phyloP scores from a whole-genome alignment of 2,797 vertebrate species.

The Danio jaintianensis region DNA sequence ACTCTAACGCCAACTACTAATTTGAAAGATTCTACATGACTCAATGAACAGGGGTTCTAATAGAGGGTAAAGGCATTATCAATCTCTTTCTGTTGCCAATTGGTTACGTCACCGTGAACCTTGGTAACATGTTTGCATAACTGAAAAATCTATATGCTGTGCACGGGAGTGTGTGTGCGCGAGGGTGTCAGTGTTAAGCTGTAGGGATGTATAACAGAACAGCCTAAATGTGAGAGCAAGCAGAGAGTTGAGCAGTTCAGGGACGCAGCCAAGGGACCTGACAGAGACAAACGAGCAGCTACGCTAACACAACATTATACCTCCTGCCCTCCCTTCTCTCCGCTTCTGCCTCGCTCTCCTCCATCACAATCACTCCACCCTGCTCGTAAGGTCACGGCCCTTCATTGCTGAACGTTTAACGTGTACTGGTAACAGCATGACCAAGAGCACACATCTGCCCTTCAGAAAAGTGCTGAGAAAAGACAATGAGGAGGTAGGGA shows the following conservation, averaged over 20 bases:
- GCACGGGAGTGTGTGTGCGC: not conserved
- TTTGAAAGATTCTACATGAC: not conserved
- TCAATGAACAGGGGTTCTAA: constrained; percentile 2
- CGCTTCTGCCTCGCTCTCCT: constrained; percentile 51
- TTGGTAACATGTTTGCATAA: not conserved
- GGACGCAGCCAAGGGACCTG: constrained; percentile 30
- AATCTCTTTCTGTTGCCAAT: not conserved
- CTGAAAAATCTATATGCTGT: constrained; percentile 11
- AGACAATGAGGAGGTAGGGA: not conserved
- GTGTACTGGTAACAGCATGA: not conserved
- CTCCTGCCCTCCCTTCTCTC: not conserved
- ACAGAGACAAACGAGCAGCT: constrained; percentile 48
- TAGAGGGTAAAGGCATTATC: constrained; percentile 19
- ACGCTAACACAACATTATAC: constrained; percentile 39
- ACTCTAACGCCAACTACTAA: not conserved
- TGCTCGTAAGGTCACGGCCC: constrained; percentile 13
- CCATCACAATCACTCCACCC: constrained; percentile 49
- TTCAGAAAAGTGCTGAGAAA: not conserved
- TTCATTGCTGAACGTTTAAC: not conserved
- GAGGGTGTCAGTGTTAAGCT: constrained; percentile 37
- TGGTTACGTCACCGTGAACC: not conserved
- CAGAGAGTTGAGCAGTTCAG: constrained; percentile 36
- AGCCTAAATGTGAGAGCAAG: constrained; percentile 49
- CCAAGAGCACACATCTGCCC: not conserved
- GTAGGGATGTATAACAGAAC: constrained; percentile 51